Evolutionary conservation across 2,113 vertebrate genomes (phyloP).

Genomic region (Lepus europaeus): DNA sequence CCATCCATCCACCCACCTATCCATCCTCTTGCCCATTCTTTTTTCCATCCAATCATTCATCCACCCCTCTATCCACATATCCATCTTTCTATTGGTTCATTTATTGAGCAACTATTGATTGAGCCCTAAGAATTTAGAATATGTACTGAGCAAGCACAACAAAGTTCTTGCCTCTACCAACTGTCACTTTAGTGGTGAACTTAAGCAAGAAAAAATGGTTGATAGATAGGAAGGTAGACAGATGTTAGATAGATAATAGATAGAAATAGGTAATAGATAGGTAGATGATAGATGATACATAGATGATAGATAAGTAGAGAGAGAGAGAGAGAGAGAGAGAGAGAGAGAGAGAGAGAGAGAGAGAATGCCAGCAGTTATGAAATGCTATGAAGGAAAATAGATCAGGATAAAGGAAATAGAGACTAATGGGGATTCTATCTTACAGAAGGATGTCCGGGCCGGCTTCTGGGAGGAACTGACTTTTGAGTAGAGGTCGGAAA

Average conservation of each 20-base stretch:
- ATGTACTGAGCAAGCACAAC: background rate
- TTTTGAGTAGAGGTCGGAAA: background rate
- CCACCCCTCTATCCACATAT: background rate
- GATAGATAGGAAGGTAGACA: background rate
- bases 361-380: background rate
- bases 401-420: background rate
- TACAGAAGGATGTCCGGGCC: background rate
- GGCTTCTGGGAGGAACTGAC: background rate
- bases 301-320: background rate
- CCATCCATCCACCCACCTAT: background rate
- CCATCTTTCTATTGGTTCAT: background rate
- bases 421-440: fast-evolving
- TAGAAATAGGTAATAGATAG: background rate
- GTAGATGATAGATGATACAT: background rate
- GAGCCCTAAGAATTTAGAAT: background rate
- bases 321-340: background rate
- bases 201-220: background rate
- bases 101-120: background rate
- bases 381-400: background rate
- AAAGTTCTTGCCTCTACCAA: background rate
- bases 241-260: background rate
- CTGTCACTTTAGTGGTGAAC: background rate
- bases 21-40: background rate
- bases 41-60: too few relatives aligned
- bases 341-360: background rate